phyloP scores from a whole-genome alignment of 2,888 invertebrate genomes.

The Volucella inanis region DNA sequence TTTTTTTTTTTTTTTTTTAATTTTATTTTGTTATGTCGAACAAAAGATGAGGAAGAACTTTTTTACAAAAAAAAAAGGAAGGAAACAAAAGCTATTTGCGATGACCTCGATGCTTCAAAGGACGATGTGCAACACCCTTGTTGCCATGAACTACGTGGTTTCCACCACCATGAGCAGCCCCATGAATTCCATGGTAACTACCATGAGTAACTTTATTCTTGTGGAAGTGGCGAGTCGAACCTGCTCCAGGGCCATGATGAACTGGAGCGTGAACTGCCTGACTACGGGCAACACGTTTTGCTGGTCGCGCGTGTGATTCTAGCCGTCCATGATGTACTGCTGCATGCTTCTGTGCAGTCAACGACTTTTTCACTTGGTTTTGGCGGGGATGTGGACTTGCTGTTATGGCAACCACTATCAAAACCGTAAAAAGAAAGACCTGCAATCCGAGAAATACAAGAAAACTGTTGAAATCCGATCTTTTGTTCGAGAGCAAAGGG shows the following conservation, averaged over 20 bases:
- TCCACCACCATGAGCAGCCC: background rate
- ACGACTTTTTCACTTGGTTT: constrained; percentile 47
- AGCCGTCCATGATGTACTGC: constrained; percentile 35
- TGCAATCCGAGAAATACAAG: constrained; percentile 15
- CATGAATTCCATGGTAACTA: constrained; percentile 13
- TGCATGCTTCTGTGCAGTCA: constrained; percentile 27
- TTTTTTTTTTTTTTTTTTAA: constrained; percentile 11
- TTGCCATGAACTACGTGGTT: constrained; percentile 27
- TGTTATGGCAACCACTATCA: constrained; percentile 43
- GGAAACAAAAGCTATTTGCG: constrained; percentile 52
- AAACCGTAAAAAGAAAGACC: constrained; percentile 68
- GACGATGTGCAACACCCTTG: constrained; percentile 33
- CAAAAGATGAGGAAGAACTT: constrained; percentile 15
- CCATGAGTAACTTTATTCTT: constrained; percentile 26
- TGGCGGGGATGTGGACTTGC: constrained; percentile 56
- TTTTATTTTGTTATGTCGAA: constrained; percentile 29
- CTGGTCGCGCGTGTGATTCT: constrained; percentile 32
- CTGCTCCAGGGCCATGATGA: constrained; percentile 46
- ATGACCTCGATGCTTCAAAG: constrained; percentile 56
- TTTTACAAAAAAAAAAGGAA: constrained; percentile 20
- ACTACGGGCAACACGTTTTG: constrained; percentile 51
- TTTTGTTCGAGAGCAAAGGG: background rate
- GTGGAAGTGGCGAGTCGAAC: constrained; percentile 36
- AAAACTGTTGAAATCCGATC: constrained; percentile 42
- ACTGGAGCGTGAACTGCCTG: constrained; percentile 46